phyloP scores from a whole-genome alignment of 1,140 invertebrate genomes.

The Diorhabda sublineata region DNA sequence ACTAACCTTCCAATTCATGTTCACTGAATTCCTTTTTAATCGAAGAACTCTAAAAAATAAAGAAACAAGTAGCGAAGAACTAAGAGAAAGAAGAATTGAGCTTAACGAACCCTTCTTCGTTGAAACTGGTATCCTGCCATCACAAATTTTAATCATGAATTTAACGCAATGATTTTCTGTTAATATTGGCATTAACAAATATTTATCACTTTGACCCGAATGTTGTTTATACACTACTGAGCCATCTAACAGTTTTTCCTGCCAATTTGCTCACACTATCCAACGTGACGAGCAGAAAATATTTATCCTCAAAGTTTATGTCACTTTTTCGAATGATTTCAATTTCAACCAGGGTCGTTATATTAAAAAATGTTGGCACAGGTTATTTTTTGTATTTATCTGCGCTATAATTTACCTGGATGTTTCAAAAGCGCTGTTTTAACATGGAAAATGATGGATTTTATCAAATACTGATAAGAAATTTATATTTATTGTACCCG shows the following conservation, averaged over 20 bases:
- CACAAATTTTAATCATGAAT: neutral
- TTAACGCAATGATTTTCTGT: neutral
- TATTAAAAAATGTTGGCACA: neutral
- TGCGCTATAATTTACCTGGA: neutral
- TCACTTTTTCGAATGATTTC: too few species aligned
- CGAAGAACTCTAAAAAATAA: constrained; percentile 38
- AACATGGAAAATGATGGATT: too few species aligned
- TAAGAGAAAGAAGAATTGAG: neutral
- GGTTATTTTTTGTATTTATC: neutral
- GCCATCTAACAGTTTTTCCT: neutral
- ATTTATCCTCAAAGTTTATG: too few species aligned
- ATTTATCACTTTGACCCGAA: constrained; percentile 7
- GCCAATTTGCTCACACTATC: constrained; percentile 4
- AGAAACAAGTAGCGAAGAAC: neutral
- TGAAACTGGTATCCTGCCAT: constrained; percentile 6
- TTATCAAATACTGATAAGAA: neutral
- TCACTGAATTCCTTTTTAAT: constrained; percentile 41
- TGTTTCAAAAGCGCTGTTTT: too few species aligned
- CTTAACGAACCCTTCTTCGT: constrained; percentile 10
- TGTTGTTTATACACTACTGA: constrained; percentile 18
- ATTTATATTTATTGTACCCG: neutral
- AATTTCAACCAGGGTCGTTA: too few species aligned
- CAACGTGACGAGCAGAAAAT: neutral
- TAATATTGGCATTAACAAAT: constrained; percentile 3
- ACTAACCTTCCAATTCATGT: constrained; percentile 42